A percentile compares a stretch with the other conserved stretches of the same genome.
phyloP scores from a whole-genome alignment of 2,888 invertebrate genomes.

The Drosophila bunnanda region DNA sequence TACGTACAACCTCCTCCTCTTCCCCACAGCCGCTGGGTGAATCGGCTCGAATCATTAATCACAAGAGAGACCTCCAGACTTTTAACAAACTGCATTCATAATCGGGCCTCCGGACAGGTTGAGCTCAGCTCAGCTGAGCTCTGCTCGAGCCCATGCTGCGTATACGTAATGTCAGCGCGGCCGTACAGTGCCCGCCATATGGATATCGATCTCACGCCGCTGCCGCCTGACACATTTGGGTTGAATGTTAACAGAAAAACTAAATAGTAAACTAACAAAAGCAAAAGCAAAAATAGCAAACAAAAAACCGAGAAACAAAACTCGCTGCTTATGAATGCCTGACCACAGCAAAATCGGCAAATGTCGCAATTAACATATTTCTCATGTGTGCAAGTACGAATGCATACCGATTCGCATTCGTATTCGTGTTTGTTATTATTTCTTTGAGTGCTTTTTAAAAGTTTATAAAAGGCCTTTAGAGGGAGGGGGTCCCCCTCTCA shows the following conservation, averaged over 20 bases:
- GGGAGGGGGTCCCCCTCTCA: too few species aligned
- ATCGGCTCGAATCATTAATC: constrained; percentile 31
- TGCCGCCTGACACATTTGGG: constrained; percentile 72
- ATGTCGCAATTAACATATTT: constrained; percentile 77
- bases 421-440: constrained; percentile 3
- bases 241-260: constrained; percentile 54
- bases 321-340: constrained; percentile 49
- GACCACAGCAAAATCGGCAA: constrained; percentile 71
- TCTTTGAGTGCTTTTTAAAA: neutral
- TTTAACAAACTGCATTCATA: constrained; percentile 39
- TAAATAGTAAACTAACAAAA: constrained; percentile 17
- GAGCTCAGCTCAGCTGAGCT: constrained; percentile 8
- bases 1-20: neutral
- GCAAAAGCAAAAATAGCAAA: too few species aligned
- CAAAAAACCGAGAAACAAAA: constrained; percentile 33
- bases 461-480: neutral
- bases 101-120: constrained; percentile 24
- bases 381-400: constrained; percentile 30
- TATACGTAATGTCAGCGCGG: constrained; percentile 41
- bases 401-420: constrained; percentile 9
- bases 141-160: constrained; percentile 33
- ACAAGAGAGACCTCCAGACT: constrained; percentile 16
- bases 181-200: constrained; percentile 22
- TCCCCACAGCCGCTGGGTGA: constrained; percentile 6
- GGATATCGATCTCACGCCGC: constrained; percentile 46